Conservation (phyloP, 1,140 invertebrate genomes). For the Leptinotarsa undecemlineata region DNA sequence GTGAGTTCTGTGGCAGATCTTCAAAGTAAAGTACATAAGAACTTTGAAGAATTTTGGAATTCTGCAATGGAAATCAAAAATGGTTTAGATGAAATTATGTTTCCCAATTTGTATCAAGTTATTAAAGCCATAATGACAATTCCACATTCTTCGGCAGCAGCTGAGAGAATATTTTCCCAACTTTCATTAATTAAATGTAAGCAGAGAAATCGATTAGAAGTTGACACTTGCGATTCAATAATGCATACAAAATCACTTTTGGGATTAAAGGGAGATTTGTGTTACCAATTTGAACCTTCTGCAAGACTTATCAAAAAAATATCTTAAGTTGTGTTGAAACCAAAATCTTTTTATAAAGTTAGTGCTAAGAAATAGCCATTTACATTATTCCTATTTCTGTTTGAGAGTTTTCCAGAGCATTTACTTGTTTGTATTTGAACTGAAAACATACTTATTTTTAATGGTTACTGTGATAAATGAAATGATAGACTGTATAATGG, state of each 20-base stretch:
- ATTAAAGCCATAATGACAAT: slow-evolving; percentile 4
- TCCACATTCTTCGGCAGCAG: slow-evolving; percentile 24
- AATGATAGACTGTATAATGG: too few relatives aligned
- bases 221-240: slow-evolving; percentile 17
- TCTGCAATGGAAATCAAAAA: slow-evolving; percentile 17
- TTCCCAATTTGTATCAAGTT: slow-evolving; percentile 13
- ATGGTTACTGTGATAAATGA: too few relatives aligned
- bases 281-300: slow-evolving; percentile 4
- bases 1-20: slow-evolving; percentile 2
- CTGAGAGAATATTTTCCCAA: slow-evolving; percentile 22
- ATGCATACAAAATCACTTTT: slow-evolving; percentile 16
- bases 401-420: too few relatives aligned
- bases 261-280: background rate
- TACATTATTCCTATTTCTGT: too few relatives aligned
- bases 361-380: too few relatives aligned
- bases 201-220: slow-evolving; percentile 7
- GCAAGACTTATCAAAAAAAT: background rate
- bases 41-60: slow-evolving; percentile 14
- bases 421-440: too few relatives aligned
- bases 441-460: too few relatives aligned
- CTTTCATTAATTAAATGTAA: slow-evolving; percentile 16
- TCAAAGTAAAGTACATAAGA: background rate
- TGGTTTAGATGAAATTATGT: background rate
- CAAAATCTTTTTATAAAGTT: too few relatives aligned
- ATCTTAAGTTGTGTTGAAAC: background rate